Evolutionary conservation across 1,140 invertebrate species (phyloP), one percentile per base, ranked within the genome.

Genomic region (Eurosta solidaginis): DNA sequence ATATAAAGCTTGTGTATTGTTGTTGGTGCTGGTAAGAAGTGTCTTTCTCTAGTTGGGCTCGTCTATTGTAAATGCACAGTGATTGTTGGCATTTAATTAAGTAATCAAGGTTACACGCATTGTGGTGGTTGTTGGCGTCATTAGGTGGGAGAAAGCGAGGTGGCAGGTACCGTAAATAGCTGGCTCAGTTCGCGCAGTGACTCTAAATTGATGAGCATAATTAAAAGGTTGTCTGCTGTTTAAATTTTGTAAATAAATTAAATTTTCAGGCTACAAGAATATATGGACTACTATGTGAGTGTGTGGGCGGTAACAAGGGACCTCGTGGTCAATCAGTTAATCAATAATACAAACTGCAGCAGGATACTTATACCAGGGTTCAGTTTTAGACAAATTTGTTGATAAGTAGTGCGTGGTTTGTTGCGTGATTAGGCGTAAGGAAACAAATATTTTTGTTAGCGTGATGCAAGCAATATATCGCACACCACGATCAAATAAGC

Each of bases 41-140:
- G 59, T 14, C 33, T 40, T 68, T 40, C 33, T 68, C 59, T 33
- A 68, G 45, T 17, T n/a, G 3, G 45, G n/a, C 45, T 47, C 45
- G 45, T 14, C 59, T n/a, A 3, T 9, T 36, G 12, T 1, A 40
- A 68, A 68, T 68, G 59, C 59, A 42, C 59, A 29, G 59, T 68
- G 59, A 68, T 68, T 68, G 59, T 68, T 68, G 59, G 59, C 59
- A 68, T 68, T 68, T 68, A 68, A 68, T 68, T 68, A 68, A 68
- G 59, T 68, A 68, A 68, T 68, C 59, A 68, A 68, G 59, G 59
- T 33, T 27, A 33, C 59, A 68, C 59, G 59, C 59, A 68, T 29
- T 5, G 59, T 5, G 45, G 45, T 27, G 20, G 3, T 3, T 29
- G 50, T 49, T 17, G 5, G 45, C n/a, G 45, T 17, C 10, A n/a